Conservation (phyloP, 2,888 invertebrate genomes). For the Lasioglossum malachurum region DNA sequence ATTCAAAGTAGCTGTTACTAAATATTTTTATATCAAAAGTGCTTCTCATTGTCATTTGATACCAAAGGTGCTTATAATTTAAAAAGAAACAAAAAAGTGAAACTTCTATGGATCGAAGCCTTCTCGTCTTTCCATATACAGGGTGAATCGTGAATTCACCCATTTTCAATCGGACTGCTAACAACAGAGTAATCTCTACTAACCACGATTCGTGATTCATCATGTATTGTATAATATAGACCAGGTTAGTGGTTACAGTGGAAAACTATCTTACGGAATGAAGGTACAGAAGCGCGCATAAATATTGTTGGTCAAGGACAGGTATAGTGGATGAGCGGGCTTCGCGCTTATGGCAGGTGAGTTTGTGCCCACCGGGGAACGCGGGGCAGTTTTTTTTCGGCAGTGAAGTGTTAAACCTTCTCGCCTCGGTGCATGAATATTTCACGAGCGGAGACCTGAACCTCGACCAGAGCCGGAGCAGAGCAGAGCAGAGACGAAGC, state of each 20-base stretch:
- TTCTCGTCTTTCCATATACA: background rate
- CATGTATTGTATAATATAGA: background rate
- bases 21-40: too few species aligned
- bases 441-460: constrained; percentile 29
- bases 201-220: too few species aligned
- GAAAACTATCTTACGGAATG: background rate
- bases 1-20: background rate
- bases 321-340: background rate
- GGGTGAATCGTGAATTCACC: too few species aligned
- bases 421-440: constrained; percentile 44
- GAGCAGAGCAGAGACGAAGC: background rate
- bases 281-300: background rate
- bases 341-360: constrained; percentile 8
- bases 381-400: constrained; percentile 18
- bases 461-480: background rate
- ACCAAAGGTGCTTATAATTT: background rate
- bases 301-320: background rate
- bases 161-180: too few species aligned
- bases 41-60: too few species aligned
- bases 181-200: too few species aligned
- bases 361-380: constrained; percentile 5
- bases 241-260: background rate
- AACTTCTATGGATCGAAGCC: background rate
- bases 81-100: background rate
- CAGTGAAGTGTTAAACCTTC: constrained; percentile 40